Conservation (phyloP, 2,113 vertebrate species). For the Gulo gulo region DNA sequence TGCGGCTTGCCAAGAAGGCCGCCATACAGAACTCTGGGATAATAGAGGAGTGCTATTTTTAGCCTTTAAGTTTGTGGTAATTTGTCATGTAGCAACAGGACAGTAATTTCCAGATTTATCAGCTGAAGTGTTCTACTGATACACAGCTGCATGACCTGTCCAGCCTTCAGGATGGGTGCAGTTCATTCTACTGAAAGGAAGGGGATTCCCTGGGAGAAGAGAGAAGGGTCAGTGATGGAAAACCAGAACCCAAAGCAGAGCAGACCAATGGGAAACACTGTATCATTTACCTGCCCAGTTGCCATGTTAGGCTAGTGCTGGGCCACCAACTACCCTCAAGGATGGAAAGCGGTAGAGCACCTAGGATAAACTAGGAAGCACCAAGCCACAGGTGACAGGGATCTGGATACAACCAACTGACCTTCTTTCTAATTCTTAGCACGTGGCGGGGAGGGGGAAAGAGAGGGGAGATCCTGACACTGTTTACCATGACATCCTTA, state of each 20-base stretch:
- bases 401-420: neutral
- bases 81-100: conserved; percentile 51
- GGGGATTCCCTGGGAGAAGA: neutral
- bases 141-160: conserved; percentile 33
- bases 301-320: rapidly evolving
- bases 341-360: neutral
- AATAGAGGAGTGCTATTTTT: conserved; percentile 48
- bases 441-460: neutral
- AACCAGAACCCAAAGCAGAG: neutral
- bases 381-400: neutral
- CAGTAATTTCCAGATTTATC: conserved; percentile 54
- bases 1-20: neutral
- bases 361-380: neutral
- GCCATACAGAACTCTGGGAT: neutral
- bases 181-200: conserved; percentile 42
- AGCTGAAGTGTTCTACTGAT: neutral
- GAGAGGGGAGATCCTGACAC: neutral
- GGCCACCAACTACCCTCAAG: neutral
- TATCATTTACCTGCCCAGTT: neutral
- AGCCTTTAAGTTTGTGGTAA: neutral
- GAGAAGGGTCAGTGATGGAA: neutral
- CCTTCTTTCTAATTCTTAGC: neutral
- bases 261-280: neutral
- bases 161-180: neutral
- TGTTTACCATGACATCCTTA: neutral